Base-by-base conservation (phyloP, 1,140 invertebrate genomes). In the Pogonomyrmex californicus region DNA sequence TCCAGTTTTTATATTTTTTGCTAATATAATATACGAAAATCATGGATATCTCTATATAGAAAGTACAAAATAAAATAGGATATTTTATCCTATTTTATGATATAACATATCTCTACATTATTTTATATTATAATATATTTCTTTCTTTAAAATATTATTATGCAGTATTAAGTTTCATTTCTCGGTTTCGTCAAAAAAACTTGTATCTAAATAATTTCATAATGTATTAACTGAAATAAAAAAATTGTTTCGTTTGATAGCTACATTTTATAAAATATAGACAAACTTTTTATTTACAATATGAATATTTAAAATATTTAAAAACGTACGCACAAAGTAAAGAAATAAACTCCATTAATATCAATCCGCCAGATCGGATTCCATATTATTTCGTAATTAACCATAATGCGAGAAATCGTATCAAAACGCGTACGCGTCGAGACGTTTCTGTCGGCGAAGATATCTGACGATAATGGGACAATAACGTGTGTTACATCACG, bases 401-500 rank as follows among this genome's bases (percentile, higher is more conserved):
- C 56, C 10, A 66, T 14, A 63, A 30, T 7, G 7, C 41, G 10
- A 58, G 47, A 65, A 66, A n/a, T 60, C 77, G 12, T 30, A 58
- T 79, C 10, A 33, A 82, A 58, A 41, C 7, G 36, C 47, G 41
- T 30, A 33, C 30, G 33, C 49, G 33, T n/a, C n/a, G 30, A 44
- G 47, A 85, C 14, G 51, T n/a, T 75, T 36, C 56, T 83, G 75
- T 77, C 56, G 17, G 2, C 17, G 14, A 47, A 85, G 73, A 85
- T 87, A 77, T 66, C 56, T 36, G 41, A 6, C 66, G 56, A 10
- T 73, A 78, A 88, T 71, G 73, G 70, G 41, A 49, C 63, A 47
- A 47, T 51, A 54, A 60, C 38, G 56, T n/a, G 1, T 49, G 33
- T 9, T 12, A 47, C 12, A 38, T 23, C 47, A n/a, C 4, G n/a